Base-by-base conservation (phyloP, 2,888 invertebrate species). In the Hemaris fuciformis region DNA sequence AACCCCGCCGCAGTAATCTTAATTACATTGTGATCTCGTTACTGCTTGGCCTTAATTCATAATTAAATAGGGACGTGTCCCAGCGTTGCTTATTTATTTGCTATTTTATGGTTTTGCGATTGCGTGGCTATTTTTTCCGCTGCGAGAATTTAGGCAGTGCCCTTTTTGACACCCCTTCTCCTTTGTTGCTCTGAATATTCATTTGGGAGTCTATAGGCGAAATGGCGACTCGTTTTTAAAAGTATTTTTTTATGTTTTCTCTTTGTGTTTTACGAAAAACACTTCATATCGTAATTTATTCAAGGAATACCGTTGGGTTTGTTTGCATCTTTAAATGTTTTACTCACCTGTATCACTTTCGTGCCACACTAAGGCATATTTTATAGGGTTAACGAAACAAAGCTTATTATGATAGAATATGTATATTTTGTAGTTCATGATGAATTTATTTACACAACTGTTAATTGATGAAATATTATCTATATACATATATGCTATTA, bases 1-100 rank as follows among this genome's bases (percentile, higher is more conserved):
- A 89, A 87, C 77, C 85, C 78, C 79, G 77, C 81, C 87, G 81
- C 88, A 88, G 90, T 91, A 91, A 91, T 91, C 91, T 91, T 91
- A 90, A 91, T 91, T 91, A 90, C 86, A 86, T 87, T 90, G 90
- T 88, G 91, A 91, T 91, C 91, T 90, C 88, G 87, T 91, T 91
- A 89, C 90, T 80, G 85, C 81, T 77, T 80, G 84, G 80, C 87
- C 87, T 84, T 91, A 89, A 90, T 91, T 91, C 90, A 91, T 91
- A 91, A 91, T 91, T 91, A 91, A 92, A 89, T 87, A 89, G 88
- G 85, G 85, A 85, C 87, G 83, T 87, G 88, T 86, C 89, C 85
- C 85, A 79, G 76, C 75, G 75, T 76, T 82, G 82, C 81, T 89
- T 89, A 89, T 91, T 91, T 90, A 88, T 89, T 88, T 88, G 84